A percentile compares a stretch with the other conserved stretches of the same genome.
These are phyloP conservation scores for Pseudomugil gertrudae DNA, from an alignment of 2,797 vertebrate genomes.

Conservation along the genomic window DNA sequence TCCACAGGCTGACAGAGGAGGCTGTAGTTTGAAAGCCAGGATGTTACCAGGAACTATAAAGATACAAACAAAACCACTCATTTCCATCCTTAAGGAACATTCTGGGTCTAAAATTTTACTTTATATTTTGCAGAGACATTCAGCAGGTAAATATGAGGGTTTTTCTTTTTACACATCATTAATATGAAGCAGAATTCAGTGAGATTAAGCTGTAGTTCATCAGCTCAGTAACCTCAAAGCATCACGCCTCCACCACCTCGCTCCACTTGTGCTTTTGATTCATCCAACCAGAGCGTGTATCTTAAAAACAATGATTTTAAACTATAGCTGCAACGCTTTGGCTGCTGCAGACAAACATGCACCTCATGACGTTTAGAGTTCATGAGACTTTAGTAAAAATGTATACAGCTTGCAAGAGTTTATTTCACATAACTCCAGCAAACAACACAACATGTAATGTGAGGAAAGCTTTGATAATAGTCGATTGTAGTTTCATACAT, in stretches of 20 bases:
- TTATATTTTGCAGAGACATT: not conserved
- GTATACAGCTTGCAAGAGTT: not conserved
- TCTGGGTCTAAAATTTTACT: not conserved
- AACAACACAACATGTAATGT: too few species aligned
- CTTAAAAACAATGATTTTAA: not conserved
- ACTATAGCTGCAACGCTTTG: not conserved
- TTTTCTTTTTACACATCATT: not conserved
- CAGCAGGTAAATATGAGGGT: too few species aligned
- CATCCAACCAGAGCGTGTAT: not conserved
- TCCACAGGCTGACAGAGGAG: slow-evolving; percentile 83
- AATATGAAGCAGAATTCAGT: not conserved
- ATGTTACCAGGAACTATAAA: slow-evolving; percentile 81
- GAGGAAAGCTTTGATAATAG: too few species aligned
- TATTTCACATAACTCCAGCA: not conserved
- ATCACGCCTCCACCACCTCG: not conserved
- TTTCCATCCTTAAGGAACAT: not conserved
- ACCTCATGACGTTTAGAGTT: not conserved
- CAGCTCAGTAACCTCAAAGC: not conserved
- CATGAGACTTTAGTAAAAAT: not conserved
- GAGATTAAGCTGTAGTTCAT: not conserved
- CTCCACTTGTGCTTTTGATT: not conserved
- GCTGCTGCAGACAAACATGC: not conserved
- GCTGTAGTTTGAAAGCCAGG: slow-evolving; percentile 79
- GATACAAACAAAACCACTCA: not conserved
- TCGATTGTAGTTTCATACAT: too few species aligned